These are phyloP conservation scores for Anser brachyrhynchus DNA, from an alignment of 2,113 vertebrate species.

Conservation along the genomic window DNA sequence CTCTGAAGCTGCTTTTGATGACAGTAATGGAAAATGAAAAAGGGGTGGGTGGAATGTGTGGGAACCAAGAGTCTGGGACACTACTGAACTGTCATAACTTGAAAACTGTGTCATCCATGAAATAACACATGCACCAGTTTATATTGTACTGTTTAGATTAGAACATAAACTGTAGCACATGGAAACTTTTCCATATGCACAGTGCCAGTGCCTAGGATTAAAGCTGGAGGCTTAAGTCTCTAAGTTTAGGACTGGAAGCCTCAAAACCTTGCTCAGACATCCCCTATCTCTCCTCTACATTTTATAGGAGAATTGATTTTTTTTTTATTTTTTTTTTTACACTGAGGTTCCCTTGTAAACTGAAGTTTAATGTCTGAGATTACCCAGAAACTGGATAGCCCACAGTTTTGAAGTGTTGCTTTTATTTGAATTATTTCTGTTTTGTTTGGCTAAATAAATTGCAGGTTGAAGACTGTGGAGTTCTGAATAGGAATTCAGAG, in stretches of 20 bases:
- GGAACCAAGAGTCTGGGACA: constrained; percentile 41
- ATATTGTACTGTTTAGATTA: constrained; percentile 60
- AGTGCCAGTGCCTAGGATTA: background rate
- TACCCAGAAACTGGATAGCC: background rate
- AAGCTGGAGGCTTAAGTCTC: background rate
- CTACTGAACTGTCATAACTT: constrained; percentile 35
- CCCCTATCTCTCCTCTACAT: background rate
- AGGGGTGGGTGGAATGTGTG: constrained; percentile 37
- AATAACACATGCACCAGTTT: constrained; percentile 53
- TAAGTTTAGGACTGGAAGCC: background rate
- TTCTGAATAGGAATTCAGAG: background rate
- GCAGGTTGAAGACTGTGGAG: background rate
- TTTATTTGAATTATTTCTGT: background rate
- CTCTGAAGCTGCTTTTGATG: constrained; percentile 13
- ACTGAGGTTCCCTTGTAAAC: background rate
- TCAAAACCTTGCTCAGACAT: background rate
- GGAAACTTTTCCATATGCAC: constrained; percentile 32
- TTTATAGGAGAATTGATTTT: background rate
- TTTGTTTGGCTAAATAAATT: background rate
- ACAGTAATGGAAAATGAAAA: constrained; percentile 49
- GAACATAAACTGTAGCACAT: constrained; percentile 57
- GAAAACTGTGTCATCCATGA: constrained; percentile 57
- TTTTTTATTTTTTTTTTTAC: too few relatives aligned
- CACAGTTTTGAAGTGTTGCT: accelerated
- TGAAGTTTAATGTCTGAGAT: background rate